Evolutionary conservation across 2,888 invertebrate genomes (phyloP), one percentile per base, ranked within the genome.

Genomic region (Monopis laevigella): DNA sequence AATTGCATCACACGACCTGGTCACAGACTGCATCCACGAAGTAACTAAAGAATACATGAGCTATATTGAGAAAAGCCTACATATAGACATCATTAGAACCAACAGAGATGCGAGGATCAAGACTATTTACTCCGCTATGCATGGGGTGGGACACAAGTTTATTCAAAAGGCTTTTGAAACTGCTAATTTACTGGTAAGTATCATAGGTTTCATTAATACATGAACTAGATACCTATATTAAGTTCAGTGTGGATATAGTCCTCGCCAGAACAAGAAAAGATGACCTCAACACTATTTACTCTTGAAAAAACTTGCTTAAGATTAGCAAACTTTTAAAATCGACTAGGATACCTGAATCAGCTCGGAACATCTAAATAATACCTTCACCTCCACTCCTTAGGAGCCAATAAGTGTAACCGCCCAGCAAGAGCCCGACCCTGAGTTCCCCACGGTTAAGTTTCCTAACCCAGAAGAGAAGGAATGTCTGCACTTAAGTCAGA

Each of bases 401-500:
- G 64, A 75, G n/a, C 84, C 89, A 41, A 72, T 86, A 48, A 82
- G 85, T 30, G 90, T 90, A 0, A 65, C 70, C 27, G 84, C 92
- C 52, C 93, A 99, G 73, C 88, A 88, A 49, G 84, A 92, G 41
- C 93, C 98, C 0, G 88, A 99, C 81, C 98, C 98, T 0, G 96
- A 98, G 43, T 99, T 99, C 72, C 89, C 98, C 0, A 99, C 99
- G 0, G 98, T 99, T 1, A 88, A 87, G 58, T 98, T 96, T 75
- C 99, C 99, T 0, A 99, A 99, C 80, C 99, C 99, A 0, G 99
- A 99, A 63, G 99, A 99, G 77, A 86, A 87, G 56, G 87, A 90
- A 50, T 89, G 93, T 14, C 60, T 96, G 48, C 83, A 87, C 52
- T 72, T 94, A 28, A 87, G 95, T 28, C 86, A 92, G 48, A 70